Evolutionary conservation across 1,140 invertebrate genomes (phyloP).

Genomic region (Platyscapa corneri): DNA sequence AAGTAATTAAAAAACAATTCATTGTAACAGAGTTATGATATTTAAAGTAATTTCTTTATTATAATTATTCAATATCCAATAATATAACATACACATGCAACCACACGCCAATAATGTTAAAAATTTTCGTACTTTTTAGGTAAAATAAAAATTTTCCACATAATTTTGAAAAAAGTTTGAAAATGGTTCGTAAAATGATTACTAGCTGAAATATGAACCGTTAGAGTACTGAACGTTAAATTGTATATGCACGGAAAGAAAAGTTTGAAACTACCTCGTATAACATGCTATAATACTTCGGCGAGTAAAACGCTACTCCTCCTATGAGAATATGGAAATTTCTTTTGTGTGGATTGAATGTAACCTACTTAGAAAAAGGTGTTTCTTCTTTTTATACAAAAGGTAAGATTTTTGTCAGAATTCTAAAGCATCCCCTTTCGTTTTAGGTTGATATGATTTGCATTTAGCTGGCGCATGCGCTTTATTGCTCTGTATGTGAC

Average conservation of each 20-base stretch:
- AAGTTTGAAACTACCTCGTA: not conserved
- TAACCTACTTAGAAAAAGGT: not conserved
- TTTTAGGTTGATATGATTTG: too few species aligned
- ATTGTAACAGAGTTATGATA: too few species aligned
- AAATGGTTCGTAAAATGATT: not conserved
- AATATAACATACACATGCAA: too few species aligned
- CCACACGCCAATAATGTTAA: too few species aligned
- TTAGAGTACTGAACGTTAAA: not conserved
- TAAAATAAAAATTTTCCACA: not conserved
- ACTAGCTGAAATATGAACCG: not conserved
- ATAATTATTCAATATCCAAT: too few species aligned
- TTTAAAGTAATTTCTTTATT: too few species aligned
- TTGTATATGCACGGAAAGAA: not conserved
- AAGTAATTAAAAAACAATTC: too few species aligned
- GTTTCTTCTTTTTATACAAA: not conserved
- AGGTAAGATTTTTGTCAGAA: not conserved
- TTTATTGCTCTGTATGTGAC: too few species aligned
- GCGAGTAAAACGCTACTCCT: not conserved
- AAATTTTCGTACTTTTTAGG: not conserved
- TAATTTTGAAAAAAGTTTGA: not conserved
- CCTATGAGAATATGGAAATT: not conserved
- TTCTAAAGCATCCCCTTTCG: too few species aligned
- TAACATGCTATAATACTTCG: not conserved
- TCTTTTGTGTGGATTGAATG: not conserved
- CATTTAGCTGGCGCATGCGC: too few species aligned